Percentiles rank a stretch among this genome's conserved stretches.
Conservation (phyloP, 1,140 invertebrate species). For the Drosophila bocki region DNA sequence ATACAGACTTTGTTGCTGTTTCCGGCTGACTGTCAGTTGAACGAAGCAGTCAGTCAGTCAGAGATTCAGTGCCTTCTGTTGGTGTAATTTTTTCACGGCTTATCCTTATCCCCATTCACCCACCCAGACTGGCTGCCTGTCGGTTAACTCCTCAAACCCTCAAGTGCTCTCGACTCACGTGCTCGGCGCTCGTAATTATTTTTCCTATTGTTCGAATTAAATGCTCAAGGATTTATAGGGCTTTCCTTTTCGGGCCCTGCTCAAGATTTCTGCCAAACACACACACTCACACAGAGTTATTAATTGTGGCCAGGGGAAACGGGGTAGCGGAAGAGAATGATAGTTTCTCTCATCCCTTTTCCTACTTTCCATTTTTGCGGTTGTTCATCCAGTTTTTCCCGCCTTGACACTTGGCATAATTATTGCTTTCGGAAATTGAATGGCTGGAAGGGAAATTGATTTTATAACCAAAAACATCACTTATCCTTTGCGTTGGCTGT, state of each 20-base stretch:
- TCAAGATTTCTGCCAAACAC: constrained; percentile 59
- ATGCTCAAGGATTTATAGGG: constrained; percentile 79
- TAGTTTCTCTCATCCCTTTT: constrained; percentile 49
- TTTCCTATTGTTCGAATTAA: constrained; percentile 83
- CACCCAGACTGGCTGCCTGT: not conserved
- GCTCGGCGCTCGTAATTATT: constrained; percentile 82
- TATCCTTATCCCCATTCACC: constrained; percentile 36
- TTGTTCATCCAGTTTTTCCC: constrained; percentile 19
- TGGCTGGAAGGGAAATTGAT: constrained; percentile 77
- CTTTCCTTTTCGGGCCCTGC: constrained; percentile 40
- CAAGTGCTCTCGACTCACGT: constrained; percentile 77
- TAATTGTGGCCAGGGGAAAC: constrained; percentile 58
- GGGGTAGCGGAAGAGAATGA: constrained; percentile 5
- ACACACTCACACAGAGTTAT: constrained; percentile 55
- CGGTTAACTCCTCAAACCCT: constrained; percentile 33
- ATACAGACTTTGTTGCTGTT: constrained; percentile 66
- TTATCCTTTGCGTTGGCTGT: constrained; percentile 4
- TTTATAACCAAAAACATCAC: constrained; percentile 61
- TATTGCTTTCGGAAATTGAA: constrained; percentile 85
- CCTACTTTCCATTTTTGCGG: constrained; percentile 19
- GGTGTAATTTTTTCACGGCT: constrained; percentile 81
- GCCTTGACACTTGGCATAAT: constrained; percentile 81
- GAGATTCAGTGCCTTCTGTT: constrained; percentile 47
- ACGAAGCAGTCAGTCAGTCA: constrained; percentile 53
- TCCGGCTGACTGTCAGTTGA: constrained; percentile 76